Evolutionary conservation across 2,888 invertebrate species (phyloP), one percentile per base, ranked within the genome.

Genomic region (Antheraea assamensis): DNA sequence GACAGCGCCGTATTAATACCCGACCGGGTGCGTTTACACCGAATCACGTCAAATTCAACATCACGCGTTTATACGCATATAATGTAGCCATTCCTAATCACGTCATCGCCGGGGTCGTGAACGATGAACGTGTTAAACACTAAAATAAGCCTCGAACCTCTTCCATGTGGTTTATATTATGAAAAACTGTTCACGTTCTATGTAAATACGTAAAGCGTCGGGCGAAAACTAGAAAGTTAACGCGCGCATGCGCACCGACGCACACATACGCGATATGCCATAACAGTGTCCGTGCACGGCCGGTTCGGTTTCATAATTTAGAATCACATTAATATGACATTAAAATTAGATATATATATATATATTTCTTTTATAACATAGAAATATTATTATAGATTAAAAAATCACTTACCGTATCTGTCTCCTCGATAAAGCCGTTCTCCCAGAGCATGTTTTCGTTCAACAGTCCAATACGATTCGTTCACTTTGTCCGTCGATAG

Each of bases 151-250:
- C 85, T 90, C 87, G 88, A 88, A 84, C 30, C 82, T 86, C 87
- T 88, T 90, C 91, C 90, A 92, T 90, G 92, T 87, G 89, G 86
- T 88, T 90, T 90, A 87, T 92, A 92, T 93, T 93, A 94, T 92
- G 92, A 94, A 93, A 94, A 94, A 93, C 93, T 88, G 87, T 91
- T 90, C 94, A 94, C 94, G 94, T 94, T 90, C 91, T 92, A 94
- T 94, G 94, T 92, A 92, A 94, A 94, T 94, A 90, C 86, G 79
- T 81, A 81, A 87, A 88, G 86, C 90, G 85, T 83, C 89, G 89
- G 92, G 93, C 93, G 94, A 93, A 94, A 93, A 94, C 94, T 94
- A 94, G 94, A 94, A 94, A 94, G 94, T 94, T 87, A 76, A 88
- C 92, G 72, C 92, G 89, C 92, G 88, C 93, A 86, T 27, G 83